Percentiles rank a stretch among this genome's conserved stretches.
Evolutionary conservation across 2,797 vertebrate species (phyloP).

Genomic region (Choloepus didactylus): DNA sequence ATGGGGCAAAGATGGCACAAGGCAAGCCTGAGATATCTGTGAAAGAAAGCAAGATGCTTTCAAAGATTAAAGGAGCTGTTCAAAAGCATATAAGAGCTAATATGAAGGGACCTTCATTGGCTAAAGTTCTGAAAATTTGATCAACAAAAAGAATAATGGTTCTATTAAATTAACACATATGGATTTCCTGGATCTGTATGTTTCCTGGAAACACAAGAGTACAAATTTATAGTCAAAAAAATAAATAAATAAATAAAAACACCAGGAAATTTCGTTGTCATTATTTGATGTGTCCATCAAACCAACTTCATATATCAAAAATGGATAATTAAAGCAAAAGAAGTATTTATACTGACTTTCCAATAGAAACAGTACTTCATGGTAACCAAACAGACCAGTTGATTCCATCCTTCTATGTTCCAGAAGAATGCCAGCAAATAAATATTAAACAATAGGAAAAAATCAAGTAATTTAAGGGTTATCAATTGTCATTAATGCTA

Average conservation of each 20-base stretch:
- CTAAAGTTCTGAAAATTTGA: background rate
- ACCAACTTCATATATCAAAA: background rate
- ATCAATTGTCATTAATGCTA: constrained; percentile 36
- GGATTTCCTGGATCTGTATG: background rate
- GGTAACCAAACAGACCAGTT: background rate
- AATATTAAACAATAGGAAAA: background rate
- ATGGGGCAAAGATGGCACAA: background rate
- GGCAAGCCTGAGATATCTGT: background rate
- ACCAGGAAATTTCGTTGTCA: background rate
- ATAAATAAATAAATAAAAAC: background rate
- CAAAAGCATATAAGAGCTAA: background rate
- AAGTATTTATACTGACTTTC: constrained; percentile 22
- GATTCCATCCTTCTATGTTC: background rate
- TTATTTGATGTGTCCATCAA: background rate
- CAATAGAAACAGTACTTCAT: background rate
- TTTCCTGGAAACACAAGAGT: background rate
- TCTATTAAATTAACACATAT: background rate
- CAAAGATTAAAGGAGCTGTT: background rate
- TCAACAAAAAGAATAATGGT: background rate
- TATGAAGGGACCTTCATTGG: background rate
- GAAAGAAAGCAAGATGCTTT: background rate
- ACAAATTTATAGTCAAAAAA: background rate
- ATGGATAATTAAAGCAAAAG: background rate
- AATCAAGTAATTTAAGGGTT: background rate
- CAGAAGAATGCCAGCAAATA: background rate